A percentile compares a stretch with the other conserved stretches of the same genome.
Evolutionary conservation across 1,140 invertebrate species (phyloP).

Genomic region (Cyrtorhinus lividipennis): DNA sequence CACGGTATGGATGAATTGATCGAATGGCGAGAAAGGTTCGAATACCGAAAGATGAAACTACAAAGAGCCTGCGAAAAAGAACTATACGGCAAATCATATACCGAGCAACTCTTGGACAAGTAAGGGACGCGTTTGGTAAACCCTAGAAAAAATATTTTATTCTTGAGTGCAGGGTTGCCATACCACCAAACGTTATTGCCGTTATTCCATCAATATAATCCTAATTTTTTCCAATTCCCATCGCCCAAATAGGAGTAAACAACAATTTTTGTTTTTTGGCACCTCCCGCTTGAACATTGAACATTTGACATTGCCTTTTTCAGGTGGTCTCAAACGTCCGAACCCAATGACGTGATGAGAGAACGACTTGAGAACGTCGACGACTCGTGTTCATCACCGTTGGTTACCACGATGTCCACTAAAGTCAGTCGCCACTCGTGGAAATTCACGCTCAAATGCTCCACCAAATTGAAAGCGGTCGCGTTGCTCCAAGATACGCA

Average conservation of each 20-base stretch:
- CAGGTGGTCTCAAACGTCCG: slow-evolving; percentile 40
- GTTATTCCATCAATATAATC: too few relatives aligned
- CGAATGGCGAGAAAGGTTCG: slow-evolving; percentile 60
- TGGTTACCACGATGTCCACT: slow-evolving; percentile 45
- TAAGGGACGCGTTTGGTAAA: slow-evolving; percentile 29
- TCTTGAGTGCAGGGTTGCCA: too few relatives aligned
- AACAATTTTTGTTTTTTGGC: too few relatives aligned
- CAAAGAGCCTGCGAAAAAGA: slow-evolving; percentile 50
- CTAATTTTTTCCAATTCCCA: too few relatives aligned
- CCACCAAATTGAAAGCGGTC: slow-evolving; percentile 37
- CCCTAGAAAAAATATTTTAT: too few relatives aligned
- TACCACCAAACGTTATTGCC: too few relatives aligned
- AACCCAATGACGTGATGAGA: slow-evolving; percentile 40
- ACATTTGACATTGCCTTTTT: too few relatives aligned
- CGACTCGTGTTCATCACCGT: slow-evolving; percentile 41
- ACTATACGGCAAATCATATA: slow-evolving; percentile 48
- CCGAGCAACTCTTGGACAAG: slow-evolving; percentile 49
- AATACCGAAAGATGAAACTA: slow-evolving; percentile 45
- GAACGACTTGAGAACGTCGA: slow-evolving; percentile 43
- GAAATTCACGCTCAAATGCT: slow-evolving; percentile 45
- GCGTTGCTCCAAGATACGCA: slow-evolving; percentile 56
- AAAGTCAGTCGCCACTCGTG: slow-evolving; percentile 51
- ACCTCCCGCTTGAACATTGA: too few relatives aligned
- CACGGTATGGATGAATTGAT: slow-evolving; percentile 53
- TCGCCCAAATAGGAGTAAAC: too few relatives aligned